Conservation (phyloP, 2,888 invertebrate species). For the Cephus pygmeus region DNA sequence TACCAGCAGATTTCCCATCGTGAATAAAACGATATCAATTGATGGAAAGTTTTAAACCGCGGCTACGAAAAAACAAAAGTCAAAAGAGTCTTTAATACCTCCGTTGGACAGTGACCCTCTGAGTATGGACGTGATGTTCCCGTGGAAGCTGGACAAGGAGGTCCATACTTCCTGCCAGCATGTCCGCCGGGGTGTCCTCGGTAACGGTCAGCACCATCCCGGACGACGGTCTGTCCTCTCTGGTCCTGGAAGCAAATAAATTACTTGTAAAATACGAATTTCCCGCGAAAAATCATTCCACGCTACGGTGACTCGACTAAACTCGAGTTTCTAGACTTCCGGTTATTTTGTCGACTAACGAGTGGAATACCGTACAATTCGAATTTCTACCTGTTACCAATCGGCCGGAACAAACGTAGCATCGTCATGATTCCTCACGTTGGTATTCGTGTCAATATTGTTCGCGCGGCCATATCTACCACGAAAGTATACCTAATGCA, state of each 20-base stretch:
- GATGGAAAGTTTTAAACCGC: constrained; percentile 1
- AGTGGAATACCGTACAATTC: background rate
- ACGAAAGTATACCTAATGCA: background rate
- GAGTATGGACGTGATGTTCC: constrained; percentile 56
- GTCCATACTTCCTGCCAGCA: constrained; percentile 78
- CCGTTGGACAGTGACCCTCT: constrained; percentile 59
- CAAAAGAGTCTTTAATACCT: constrained; percentile 40
- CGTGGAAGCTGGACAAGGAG: constrained; percentile 73
- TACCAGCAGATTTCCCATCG: background rate
- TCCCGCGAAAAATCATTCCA: background rate
- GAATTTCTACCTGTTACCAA: background rate
- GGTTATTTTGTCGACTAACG: background rate
- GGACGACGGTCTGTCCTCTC: constrained; percentile 55
- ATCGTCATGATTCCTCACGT: background rate
- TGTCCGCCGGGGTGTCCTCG: constrained; percentile 77
- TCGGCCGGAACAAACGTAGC: background rate
- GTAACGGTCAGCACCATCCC: constrained; percentile 69
- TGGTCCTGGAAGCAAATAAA: constrained; percentile 39
- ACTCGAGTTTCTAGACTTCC: background rate
- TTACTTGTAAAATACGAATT: background rate
- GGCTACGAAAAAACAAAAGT: constrained; percentile 1
- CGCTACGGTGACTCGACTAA: background rate
- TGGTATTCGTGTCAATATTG: background rate
- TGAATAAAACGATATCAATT: background rate
- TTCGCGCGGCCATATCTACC: background rate